Percentiles rank a stretch among this genome's conserved stretches.
phyloP scores from a whole-genome alignment of 1,140 invertebrate genomes.

The Platyscapa corneri region DNA sequence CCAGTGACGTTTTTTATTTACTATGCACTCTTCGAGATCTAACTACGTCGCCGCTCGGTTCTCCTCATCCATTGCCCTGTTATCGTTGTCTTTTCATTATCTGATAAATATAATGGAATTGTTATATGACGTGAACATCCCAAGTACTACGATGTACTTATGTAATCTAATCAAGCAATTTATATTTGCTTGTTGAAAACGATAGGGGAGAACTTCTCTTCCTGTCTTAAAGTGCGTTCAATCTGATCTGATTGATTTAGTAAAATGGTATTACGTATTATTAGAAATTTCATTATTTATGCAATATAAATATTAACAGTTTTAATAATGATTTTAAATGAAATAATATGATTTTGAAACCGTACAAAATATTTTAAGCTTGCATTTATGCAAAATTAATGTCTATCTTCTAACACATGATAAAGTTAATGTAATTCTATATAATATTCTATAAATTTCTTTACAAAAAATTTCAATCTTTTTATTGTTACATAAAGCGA shows the following conservation, averaged over 20 bases:
- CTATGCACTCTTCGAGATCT: conserved; percentile 11
- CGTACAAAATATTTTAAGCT: background rate
- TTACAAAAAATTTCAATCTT: no score
- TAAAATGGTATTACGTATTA: no score
- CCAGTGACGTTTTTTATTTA: conserved; percentile 58
- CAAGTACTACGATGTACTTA: background rate
- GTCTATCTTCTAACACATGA: no score
- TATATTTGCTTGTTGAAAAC: conserved; percentile 45
- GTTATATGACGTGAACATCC: conserved; percentile 56
- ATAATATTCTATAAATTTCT: no score
- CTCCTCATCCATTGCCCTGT: conserved; percentile 51
- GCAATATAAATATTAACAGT: no score
- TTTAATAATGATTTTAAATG: no score
- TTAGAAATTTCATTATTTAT: no score
- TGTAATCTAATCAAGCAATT: background rate
- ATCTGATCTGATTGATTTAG: background rate
- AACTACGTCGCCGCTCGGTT: conserved; percentile 54
- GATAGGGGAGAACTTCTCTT: background rate
- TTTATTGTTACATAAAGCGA: no score
- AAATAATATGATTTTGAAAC: no score
- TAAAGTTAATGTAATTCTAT: no score
- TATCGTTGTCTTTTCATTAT: conserved; percentile 68
- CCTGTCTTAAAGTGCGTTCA: background rate
- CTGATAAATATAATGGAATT: conserved; percentile 70
- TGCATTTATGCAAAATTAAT: no score